Percentiles rank a stretch among this genome's conserved stretches.
Evolutionary conservation across 2,888 invertebrate genomes (phyloP).

Genomic region (Scotopteryx bipunctaria): DNA sequence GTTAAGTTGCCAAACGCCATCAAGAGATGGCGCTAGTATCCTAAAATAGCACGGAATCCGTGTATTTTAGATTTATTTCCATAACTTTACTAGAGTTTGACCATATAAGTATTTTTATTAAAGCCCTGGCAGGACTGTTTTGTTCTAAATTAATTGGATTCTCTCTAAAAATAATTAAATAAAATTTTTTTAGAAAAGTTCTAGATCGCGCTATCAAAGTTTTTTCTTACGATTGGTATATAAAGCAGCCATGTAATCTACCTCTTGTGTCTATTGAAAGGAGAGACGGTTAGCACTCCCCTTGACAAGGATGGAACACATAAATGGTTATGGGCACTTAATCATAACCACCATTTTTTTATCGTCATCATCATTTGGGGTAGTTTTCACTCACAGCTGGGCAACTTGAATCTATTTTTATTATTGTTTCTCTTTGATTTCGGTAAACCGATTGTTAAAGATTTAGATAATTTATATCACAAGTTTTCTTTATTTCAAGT

Average conservation of each 20-base stretch:
- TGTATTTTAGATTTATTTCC: not conserved
- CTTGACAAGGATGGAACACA: slow-evolving; percentile 96
- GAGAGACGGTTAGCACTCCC: slow-evolving; percentile 98
- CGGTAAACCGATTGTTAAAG: too few relatives aligned
- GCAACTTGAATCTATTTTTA: too few relatives aligned
- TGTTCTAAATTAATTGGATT: not conserved
- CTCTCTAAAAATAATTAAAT: not conserved
- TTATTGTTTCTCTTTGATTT: too few relatives aligned
- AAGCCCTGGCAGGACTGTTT: not conserved
- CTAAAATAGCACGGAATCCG: not conserved
- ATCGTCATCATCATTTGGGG: too few relatives aligned
- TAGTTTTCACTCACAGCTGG: too few relatives aligned
- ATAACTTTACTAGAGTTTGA: not conserved
- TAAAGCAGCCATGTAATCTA: not conserved
- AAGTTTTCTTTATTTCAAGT: too few relatives aligned
- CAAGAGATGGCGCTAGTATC: slow-evolving; percentile 46
- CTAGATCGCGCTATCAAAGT: slow-evolving; percentile 21
- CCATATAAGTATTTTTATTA: not conserved
- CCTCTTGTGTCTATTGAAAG: slow-evolving; percentile 95
- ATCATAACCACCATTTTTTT: slow-evolving; percentile 11
- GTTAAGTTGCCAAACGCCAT: not conserved
- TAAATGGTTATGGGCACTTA: slow-evolving; percentile 20
- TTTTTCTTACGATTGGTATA: not conserved
- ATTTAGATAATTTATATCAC: too few relatives aligned
- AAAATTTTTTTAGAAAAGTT: not conserved